Evolutionary conservation across 2,888 invertebrate species (phyloP).

Genomic region (Chrysodeixis includens): DNA sequence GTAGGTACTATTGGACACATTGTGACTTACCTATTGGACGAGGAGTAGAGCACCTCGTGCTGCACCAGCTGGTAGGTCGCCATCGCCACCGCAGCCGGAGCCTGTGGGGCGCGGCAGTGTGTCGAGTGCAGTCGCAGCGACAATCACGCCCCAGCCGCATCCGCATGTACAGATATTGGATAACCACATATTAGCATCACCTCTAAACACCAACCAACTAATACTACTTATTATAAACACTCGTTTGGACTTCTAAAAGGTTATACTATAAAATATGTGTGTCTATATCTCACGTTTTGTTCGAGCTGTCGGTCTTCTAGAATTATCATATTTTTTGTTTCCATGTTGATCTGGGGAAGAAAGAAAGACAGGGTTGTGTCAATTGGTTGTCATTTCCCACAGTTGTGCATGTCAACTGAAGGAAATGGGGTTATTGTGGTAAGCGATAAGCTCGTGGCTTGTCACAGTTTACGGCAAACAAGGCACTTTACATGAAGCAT

Average conservation of each 20-base stretch:
- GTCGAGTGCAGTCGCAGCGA: conserved; percentile 40
- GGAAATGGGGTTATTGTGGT: conserved; percentile 44
- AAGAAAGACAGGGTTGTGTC: conserved; percentile 56
- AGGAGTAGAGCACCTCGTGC: conserved; percentile 99
- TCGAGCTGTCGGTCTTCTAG: conserved; percentile 61
- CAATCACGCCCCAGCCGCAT: conserved; percentile 52
- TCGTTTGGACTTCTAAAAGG: conserved; percentile 59
- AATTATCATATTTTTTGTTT: conserved; percentile 63
- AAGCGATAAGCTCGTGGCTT: conserved; percentile 44
- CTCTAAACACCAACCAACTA: conserved; percentile 34
- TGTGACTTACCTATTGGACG: conserved; percentile 95
- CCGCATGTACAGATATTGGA: conserved; percentile 76
- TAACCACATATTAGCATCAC: conserved; percentile 66
- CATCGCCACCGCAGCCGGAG: conserved; percentile 96
- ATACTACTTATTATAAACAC: conserved; percentile 10
- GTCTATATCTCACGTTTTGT: conserved; percentile 61
- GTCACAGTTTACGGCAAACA: conserved; percentile 17
- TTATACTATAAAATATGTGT: conserved; percentile 51
- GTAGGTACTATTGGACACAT: neutral
- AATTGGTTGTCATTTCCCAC: conserved; percentile 49
- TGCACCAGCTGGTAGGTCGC: conserved; percentile 99
- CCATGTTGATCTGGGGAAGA: conserved; percentile 61
- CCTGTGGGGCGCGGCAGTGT: conserved; percentile 85
- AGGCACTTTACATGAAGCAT: conserved; percentile 27
- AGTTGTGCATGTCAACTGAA: conserved; percentile 46